A percentile compares a stretch with the other conserved stretches of the same genome.
phyloP scores from a whole-genome alignment of 1,140 invertebrate genomes.

The Cotesia typhae region DNA sequence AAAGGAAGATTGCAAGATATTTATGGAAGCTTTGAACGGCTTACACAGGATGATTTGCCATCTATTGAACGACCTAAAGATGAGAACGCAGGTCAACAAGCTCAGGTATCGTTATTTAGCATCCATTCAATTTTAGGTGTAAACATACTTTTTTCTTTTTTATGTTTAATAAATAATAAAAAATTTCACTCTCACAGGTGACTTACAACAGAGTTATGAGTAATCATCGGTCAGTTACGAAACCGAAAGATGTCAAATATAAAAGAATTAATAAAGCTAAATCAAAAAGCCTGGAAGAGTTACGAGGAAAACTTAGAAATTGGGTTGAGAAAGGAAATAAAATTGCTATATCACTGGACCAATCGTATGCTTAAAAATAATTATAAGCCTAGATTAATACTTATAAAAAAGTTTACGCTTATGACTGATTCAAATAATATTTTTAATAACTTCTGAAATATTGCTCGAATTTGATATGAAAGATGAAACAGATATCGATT shows the following conservation, averaged over 20 bases:
- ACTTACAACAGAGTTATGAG: constrained; percentile 89
- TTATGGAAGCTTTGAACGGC: constrained; percentile 64
- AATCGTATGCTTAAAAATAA: constrained; percentile 22
- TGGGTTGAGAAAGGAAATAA: constrained; percentile 79
- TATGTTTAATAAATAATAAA: not conserved
- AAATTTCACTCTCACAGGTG: constrained; percentile 63
- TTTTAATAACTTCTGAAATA: too few relatives aligned
- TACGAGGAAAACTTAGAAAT: constrained; percentile 82
- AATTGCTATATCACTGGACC: constrained; percentile 23
- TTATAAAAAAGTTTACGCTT: too few relatives aligned
- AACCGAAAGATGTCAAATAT: constrained; percentile 90
- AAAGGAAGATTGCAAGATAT: constrained; percentile 60
- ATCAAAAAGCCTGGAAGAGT: constrained; percentile 86
- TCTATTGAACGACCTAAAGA: constrained; percentile 55
- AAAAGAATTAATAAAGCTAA: constrained; percentile 90
- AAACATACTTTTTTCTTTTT: not conserved
- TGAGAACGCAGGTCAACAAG: constrained; percentile 57
- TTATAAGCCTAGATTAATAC: too few relatives aligned
- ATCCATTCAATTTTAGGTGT: not conserved
- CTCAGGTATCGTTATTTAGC: constrained; percentile 48
- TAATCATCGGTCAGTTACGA: constrained; percentile 87
- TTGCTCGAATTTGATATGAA: too few relatives aligned
- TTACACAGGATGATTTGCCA: constrained; percentile 56
- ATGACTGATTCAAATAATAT: too few relatives aligned
- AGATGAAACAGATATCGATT: too few relatives aligned